These are phyloP conservation scores for Forbesichthys agassizii DNA, from an alignment of 2,113 vertebrate genomes.

Conservation along the genomic window DNA sequence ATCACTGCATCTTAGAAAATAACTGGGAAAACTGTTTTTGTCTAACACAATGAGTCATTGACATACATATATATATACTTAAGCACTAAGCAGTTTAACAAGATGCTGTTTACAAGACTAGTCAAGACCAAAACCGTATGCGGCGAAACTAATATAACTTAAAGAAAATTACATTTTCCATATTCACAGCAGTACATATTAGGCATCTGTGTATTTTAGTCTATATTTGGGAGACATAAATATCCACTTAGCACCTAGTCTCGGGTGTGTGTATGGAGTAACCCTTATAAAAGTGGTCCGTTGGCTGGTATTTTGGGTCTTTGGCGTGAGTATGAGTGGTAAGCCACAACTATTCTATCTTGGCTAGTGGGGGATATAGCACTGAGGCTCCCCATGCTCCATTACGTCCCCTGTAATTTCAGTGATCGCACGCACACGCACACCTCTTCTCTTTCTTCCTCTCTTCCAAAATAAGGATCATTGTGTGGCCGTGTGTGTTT, in stretches of 20 bases:
- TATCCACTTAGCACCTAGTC: slow-evolving; percentile 59
- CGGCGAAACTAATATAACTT: slow-evolving; percentile 17
- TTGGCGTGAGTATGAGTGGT: slow-evolving; percentile 70
- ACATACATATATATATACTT: slow-evolving; percentile 23
- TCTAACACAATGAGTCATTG: slow-evolving; percentile 50
- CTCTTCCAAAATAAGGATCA: slow-evolving; percentile 27
- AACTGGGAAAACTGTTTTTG: slow-evolving; percentile 21
- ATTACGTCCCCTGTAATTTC: slow-evolving; percentile 76
- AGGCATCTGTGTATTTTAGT: slow-evolving; percentile 17
- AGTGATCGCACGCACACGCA: slow-evolving; percentile 56
- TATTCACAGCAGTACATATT: slow-evolving; percentile 28
- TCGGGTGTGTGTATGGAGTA: slow-evolving; percentile 64
- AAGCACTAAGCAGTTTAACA: slow-evolving; percentile 23
- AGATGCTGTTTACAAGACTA: slow-evolving; percentile 15
- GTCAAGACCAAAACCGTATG: slow-evolving; percentile 10
- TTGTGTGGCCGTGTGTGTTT: slow-evolving; percentile 55
- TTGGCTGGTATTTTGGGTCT: slow-evolving; percentile 72
- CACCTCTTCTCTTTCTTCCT: slow-evolving; percentile 7
- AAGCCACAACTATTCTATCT: slow-evolving; percentile 76
- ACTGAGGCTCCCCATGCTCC: slow-evolving; percentile 65
- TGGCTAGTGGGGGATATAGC: slow-evolving; percentile 68
- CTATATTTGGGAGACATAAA: slow-evolving; percentile 60
- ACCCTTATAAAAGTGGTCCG: slow-evolving; percentile 65
- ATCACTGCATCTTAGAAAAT: slow-evolving; percentile 36
- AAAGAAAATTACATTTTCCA: slow-evolving; percentile 44